Evolutionary conservation across 2,888 invertebrate genomes (phyloP).

Genomic region (Drosophila kanekoi): DNA sequence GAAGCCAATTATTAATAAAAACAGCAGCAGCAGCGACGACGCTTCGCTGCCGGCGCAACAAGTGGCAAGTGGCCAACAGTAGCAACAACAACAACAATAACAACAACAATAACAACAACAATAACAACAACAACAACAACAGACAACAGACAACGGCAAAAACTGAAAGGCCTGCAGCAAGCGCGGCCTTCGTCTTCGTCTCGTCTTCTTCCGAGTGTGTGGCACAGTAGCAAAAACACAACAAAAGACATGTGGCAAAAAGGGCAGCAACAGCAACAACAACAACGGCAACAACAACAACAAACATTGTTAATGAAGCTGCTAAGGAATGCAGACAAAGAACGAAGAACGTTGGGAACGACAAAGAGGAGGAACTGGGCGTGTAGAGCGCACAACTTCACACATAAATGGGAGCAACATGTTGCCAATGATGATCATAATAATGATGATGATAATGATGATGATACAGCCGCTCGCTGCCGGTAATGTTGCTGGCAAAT

Average conservation of each 20-base stretch:
- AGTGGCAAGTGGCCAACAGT: conserved; percentile 66
- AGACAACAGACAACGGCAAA: conserved; percentile 37
- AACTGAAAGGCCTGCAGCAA: conserved; percentile 62
- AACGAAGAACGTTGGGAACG: conserved; percentile 40
- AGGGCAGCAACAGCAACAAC: conserved; percentile 59
- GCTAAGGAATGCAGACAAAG: conserved; percentile 70
- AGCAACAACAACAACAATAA: conserved; percentile 20
- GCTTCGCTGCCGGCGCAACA: conserved; percentile 52
- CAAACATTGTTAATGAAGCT: conserved; percentile 78
- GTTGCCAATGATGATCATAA: conserved; percentile 54
- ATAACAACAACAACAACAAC: conserved; percentile 16
- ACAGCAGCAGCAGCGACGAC: conserved; percentile 45
- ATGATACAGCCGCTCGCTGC: conserved; percentile 10
- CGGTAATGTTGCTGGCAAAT: conserved; percentile 20
- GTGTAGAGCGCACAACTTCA: conserved; percentile 66
- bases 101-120: conserved; percentile 17
- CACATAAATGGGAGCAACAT: conserved; percentile 80
- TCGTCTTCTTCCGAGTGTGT: conserved; percentile 58
- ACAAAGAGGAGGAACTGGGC: conserved; percentile 60
- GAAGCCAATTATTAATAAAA: conserved; percentile 83
- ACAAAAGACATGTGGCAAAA: conserved; percentile 73
- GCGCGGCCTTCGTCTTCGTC: conserved; percentile 50
- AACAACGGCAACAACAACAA: conserved; percentile 42
- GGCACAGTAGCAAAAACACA: conserved; percentile 73
- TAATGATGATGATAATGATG: neutral